Evolutionary conservation across 2,113 vertebrate genomes (phyloP), one percentile per base, ranked within the genome.

Genomic region (Cochlearius cochlearius): DNA sequence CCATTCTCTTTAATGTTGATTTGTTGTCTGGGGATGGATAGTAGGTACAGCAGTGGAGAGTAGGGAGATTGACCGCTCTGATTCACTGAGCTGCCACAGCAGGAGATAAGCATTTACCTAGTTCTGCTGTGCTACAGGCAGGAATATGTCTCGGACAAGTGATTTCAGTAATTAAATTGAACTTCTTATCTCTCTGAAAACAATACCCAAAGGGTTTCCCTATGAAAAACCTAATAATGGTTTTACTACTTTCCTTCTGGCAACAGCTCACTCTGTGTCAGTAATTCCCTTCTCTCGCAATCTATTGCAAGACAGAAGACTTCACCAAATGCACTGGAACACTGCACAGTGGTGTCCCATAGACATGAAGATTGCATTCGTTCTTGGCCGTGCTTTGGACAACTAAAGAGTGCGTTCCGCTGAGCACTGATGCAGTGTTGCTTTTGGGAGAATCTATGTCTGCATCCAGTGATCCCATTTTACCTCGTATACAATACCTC

Each of bases 151-250:
- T 50, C 13, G 0, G 53, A 69, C 11, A 83, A 79, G 45, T 38
- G n/a, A 81, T 84, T 90, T 76, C 80, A 76, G 84, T 68, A 62
- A 86, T 91, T 91, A 95, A 91, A 91, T 56, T 67, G 66, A 94
- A 81, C 50, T 86, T 87, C 53, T 59, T 78, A 69, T 82, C 81
- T 87, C 52, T 22, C 60, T 86, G 67, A 83, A 75, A 90, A 83
- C 58, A 90, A 73, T 50, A 66, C 50, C 53, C 74, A 69, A 53
- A 94, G 55, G 41, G 27, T 52, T 79, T 88, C n/a, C 55, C 11
- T 88, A 15, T 32, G 77, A 91, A 84, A 94, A 89, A 95, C 4
- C 52, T 89, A 86, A 58, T 62, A 88, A 73, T 53, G 32, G 7
- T 76, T 94, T 92, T 91, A 84, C 0, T 1, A 19, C 60, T 34